Evolutionary conservation across 2,797 vertebrate genomes (phyloP).

Genomic region (Falco biarmicus): DNA sequence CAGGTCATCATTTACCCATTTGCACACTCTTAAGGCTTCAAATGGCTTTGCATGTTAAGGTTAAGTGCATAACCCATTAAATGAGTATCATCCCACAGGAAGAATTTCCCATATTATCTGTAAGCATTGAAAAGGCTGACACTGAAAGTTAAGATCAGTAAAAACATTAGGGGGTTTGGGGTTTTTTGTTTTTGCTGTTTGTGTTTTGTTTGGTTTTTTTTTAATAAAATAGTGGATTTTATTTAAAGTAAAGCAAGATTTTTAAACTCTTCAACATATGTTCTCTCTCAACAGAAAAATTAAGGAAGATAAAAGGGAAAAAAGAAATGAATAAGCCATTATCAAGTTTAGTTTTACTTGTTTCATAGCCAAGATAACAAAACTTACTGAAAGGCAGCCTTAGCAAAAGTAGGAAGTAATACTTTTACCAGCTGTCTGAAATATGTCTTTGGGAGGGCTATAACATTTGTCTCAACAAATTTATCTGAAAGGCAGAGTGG

Average conservation of each 20-base stretch:
- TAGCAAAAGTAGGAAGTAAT: not conserved
- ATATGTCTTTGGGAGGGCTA: not conserved
- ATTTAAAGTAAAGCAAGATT: not conserved
- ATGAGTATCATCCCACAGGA: not conserved
- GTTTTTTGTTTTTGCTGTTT: not conserved
- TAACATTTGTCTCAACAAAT: not conserved
- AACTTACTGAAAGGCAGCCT: not conserved
- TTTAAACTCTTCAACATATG: not conserved
- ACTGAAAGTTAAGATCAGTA: not conserved
- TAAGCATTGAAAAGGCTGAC: not conserved
- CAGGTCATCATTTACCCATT: not conserved
- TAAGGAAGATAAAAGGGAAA: not conserved
- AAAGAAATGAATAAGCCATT: not conserved
- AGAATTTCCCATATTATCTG: not conserved
- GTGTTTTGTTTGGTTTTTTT: too few relatives aligned
- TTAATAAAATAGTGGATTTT: not conserved
- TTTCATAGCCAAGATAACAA: not conserved
- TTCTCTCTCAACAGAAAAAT: not conserved
- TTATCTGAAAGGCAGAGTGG: not conserved
- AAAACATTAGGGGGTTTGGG: not conserved
- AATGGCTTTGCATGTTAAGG: not conserved
- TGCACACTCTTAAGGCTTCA: not conserved
- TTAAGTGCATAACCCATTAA: not conserved
- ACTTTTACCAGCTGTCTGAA: not conserved
- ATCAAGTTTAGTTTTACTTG: not conserved